Base-by-base conservation (phyloP, 2,888 invertebrate genomes). In the Clistopyga incitator region DNA sequence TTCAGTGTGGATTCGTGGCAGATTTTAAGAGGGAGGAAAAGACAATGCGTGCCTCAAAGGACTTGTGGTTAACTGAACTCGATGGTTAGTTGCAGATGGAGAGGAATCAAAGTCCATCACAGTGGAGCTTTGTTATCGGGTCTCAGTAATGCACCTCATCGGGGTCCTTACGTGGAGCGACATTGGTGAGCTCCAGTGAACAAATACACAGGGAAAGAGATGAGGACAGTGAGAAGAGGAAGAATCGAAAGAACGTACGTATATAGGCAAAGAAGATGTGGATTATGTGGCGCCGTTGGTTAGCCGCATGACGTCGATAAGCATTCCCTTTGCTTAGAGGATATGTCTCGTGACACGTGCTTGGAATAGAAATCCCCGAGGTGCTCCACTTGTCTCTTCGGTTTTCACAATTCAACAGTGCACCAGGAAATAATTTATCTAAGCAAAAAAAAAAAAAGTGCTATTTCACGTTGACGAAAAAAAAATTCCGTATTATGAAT, bases 251-350 rank as follows among this genome's bases (percentile, higher is more conserved):
- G 25, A 18, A 18, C 15, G 34, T 64, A 13, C 20, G 38, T 61
- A 42, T 20, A 50, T 13, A 75, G 13, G 45, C 29, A 56, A 67
- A 78, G 38, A 38, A 71, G 64, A 64, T 38, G 38, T 38, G 29
- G 59, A 59, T 59, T 13, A 29, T 25, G 6, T 38, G 64, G 64
- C 38, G 20, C 64, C 64, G 64, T 64, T 64, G 42, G 64, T 64
- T 64, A 64, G 64, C 42, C 64, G 64, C 64, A 42, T 20, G 64
- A 64, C 38, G 64, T 64, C 64, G 64, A 64, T 64, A 38, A 64
- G 64, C 64, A 64, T 64, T 64, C 20, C 42, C 38, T 38, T 38
- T 4, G 64, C 38, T 64, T 18, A 20, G 64, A 38, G 18, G 38
- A 42, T 38, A 38, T 38, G 18, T 64, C 64, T 18, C 42, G 64